Conservation (phyloP, 2,797 vertebrate genomes). For the Myripristis murdjan region DNA sequence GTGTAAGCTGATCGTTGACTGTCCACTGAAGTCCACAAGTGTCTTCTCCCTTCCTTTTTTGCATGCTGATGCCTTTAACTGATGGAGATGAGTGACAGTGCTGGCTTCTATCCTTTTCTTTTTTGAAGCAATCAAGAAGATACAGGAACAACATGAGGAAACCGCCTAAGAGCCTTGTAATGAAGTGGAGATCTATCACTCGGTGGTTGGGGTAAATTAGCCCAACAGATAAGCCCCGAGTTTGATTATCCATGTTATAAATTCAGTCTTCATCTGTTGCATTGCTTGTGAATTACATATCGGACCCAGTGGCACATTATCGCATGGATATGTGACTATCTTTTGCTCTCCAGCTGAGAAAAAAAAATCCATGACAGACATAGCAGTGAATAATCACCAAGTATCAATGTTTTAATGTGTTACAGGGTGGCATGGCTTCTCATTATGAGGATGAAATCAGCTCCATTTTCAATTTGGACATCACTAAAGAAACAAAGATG, state of each 20-base stretch:
- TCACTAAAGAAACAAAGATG: neutral
- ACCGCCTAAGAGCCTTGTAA: neutral
- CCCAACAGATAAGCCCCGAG: neutral
- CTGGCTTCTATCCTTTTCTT: neutral
- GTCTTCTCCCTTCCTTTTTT: neutral
- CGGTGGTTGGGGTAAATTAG: neutral
- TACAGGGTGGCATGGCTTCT: neutral
- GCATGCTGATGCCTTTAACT: neutral
- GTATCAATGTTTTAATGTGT: neutral
- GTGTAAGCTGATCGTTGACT: slow-evolving; percentile 12
- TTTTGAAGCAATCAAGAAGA: neutral
- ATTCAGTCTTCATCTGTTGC: slow-evolving; percentile 1
- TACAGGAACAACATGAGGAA: neutral
- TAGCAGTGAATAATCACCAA: neutral
- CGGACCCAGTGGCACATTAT: neutral
- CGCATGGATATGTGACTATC: neutral
- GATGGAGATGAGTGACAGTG: neutral
- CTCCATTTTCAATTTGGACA: neutral
- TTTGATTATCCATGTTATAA: neutral
- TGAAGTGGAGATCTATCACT: neutral
- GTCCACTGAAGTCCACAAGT: neutral
- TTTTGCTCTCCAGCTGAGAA: neutral
- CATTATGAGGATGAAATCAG: neutral
- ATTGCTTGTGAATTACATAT: neutral
- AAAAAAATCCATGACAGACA: neutral